Conservation (phyloP, 2,888 invertebrate species). For the Melinaea marsaeus region DNA sequence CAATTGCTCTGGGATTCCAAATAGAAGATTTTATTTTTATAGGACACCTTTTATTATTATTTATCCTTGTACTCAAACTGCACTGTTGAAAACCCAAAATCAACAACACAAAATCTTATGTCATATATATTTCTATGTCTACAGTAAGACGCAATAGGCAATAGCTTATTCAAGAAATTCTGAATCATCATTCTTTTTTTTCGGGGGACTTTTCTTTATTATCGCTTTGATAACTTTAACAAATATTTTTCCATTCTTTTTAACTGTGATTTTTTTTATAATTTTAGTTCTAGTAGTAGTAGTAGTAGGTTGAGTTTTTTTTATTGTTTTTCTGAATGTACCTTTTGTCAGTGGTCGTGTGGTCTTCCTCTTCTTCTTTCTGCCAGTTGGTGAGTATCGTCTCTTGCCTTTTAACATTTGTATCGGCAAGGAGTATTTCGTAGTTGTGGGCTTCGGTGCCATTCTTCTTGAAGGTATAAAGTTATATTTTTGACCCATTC, state of each 20-base stretch:
- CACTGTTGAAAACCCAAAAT: too few relatives aligned
- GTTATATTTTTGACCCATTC: conserved; percentile 39
- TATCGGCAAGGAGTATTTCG: conserved; percentile 30
- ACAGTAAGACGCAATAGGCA: neutral
- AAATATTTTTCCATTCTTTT: conserved; percentile 41
- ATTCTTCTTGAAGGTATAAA: conserved; percentile 35
- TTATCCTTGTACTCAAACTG: too few relatives aligned
- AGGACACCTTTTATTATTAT: too few relatives aligned
- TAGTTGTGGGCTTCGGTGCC: conserved; percentile 26
- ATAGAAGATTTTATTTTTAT: too few relatives aligned
- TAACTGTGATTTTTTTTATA: conserved; percentile 38
- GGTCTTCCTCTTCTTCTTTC: conserved; percentile 19
- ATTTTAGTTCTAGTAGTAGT: conserved; percentile 31
- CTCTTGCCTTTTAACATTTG: conserved; percentile 41
- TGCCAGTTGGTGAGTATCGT: conserved; percentile 38
- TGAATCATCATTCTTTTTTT: conserved; percentile 33
- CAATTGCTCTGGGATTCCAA: too few relatives aligned
- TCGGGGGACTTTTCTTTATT: conserved; percentile 14
- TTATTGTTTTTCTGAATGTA: conserved; percentile 13
- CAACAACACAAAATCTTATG: too few relatives aligned
- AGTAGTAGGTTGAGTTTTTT: conserved; percentile 18
- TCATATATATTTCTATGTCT: neutral
- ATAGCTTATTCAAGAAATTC: conserved; percentile 38
- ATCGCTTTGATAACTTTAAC: conserved; percentile 45
- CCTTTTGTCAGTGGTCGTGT: conserved; percentile 7